Conservation (phyloP, 2,888 invertebrate species). For the Trachelus tabidus region DNA sequence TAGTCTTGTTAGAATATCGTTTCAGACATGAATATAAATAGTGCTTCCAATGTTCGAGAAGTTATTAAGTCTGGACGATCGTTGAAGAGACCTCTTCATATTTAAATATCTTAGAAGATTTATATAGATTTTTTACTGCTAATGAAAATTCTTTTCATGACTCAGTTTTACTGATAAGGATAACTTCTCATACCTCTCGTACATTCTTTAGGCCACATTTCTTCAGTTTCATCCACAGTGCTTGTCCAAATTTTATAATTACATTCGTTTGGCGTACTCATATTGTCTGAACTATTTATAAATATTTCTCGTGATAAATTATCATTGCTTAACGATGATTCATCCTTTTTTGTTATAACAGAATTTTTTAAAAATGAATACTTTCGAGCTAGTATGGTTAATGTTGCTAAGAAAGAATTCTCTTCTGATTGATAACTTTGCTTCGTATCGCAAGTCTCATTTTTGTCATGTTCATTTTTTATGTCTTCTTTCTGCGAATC, state of each 20-base stretch:
- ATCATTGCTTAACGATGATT: not conserved
- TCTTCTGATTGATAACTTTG: not conserved
- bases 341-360: not conserved
- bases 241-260: not conserved
- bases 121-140: too few species aligned
- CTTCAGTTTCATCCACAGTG: not conserved
- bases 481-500: not conserved
- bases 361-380: not conserved
- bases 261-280: not conserved
- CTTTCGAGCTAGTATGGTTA: not conserved
- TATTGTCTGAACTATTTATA: not conserved
- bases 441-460: too few species aligned
- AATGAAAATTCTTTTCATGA: not conserved
- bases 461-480: not conserved
- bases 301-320: not conserved
- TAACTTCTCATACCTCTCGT: not conserved
- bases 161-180: not conserved
- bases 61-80: too few species aligned
- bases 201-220: not conserved
- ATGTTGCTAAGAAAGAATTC: not conserved
- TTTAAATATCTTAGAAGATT: too few species aligned
- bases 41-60: too few species aligned
- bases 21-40: too few species aligned
- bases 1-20: too few species aligned
- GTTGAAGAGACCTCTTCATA: too few species aligned